Percentiles rank a stretch among this genome's conserved stretches.
These are phyloP conservation scores for Pao palembangensis DNA, from an alignment of 2,113 vertebrate species.

Conservation along the genomic window DNA sequence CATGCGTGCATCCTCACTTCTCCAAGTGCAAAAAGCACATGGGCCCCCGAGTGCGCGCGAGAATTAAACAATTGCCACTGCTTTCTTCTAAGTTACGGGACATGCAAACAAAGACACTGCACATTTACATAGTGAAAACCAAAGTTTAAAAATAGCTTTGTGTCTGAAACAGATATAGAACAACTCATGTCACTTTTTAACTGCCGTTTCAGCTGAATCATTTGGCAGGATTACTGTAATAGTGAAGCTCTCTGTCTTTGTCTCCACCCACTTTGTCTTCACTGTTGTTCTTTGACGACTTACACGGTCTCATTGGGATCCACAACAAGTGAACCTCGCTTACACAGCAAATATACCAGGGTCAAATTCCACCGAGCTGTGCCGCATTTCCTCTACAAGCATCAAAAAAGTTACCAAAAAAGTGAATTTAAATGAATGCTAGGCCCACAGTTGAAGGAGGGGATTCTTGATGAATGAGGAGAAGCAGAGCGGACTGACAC, in stretches of 20 bases:
- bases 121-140: background rate
- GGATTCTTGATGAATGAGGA: conserved; percentile 59
- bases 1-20: conserved; percentile 77
- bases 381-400: conserved; percentile 68
- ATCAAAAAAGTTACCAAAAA: conserved; percentile 28
- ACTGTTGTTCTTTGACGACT: conserved; percentile 21
- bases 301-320: conserved; percentile 71
- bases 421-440: conserved; percentile 75
- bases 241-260: background rate
- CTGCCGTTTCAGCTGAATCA: conserved; percentile 3
- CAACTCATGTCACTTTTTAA: too few species aligned
- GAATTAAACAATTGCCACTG: conserved; percentile 39
- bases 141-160: background rate
- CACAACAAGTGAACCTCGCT: conserved; percentile 75
- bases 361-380: conserved; percentile 61
- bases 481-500: conserved; percentile 71
- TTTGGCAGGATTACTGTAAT: background rate
- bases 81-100: conserved; percentile 4
- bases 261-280: conserved; percentile 48
- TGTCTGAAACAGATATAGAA: background rate
- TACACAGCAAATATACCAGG: conserved; percentile 67
- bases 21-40: conserved; percentile 72
- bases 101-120: background rate
- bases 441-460: conserved; percentile 76
- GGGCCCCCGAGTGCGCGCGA: conserved; percentile 26